Evolutionary conservation across 2,797 vertebrate genomes (phyloP).

Genomic region (Denticeps clupeoides): DNA sequence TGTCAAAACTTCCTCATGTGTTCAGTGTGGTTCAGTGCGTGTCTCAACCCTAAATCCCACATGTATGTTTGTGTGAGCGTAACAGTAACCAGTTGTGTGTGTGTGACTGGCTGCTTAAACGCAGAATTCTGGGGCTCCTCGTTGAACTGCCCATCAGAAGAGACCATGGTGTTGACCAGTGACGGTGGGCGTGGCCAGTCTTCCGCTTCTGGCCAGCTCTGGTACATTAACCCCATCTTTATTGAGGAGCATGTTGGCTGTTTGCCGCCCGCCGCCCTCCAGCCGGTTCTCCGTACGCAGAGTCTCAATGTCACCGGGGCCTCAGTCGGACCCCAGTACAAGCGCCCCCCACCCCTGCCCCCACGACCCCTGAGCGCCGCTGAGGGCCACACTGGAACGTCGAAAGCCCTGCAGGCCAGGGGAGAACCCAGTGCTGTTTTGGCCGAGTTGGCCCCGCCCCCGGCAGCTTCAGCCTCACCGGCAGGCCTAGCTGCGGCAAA

Average conservation of each 20-base stretch:
- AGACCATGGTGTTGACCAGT: conserved; percentile 1
- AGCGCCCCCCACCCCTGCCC: conserved; percentile 49
- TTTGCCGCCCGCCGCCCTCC: conserved; percentile 21
- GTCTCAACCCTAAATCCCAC: not conserved
- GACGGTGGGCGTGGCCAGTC: conserved; percentile 38
- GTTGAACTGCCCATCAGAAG: conserved; percentile 49
- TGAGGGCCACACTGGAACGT: conserved; percentile 22
- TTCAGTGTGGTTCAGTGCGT: not conserved
- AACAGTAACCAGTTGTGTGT: conserved; percentile 3
- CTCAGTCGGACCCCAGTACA: conserved; percentile 36
- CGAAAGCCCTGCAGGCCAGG: conserved; percentile 23
- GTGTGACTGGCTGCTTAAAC: not conserved
- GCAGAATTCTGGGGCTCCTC: conserved; percentile 85
- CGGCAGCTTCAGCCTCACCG: not conserved
- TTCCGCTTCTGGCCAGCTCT: conserved; percentile 56
- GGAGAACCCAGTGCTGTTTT: conserved; percentile 6
- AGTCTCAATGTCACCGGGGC: conserved; percentile 15
- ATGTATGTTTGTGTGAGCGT: not conserved
- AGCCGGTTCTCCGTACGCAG: conserved; percentile 38
- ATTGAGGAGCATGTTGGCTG: conserved; percentile 63
- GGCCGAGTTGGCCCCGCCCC: not conserved
- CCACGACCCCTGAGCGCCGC: conserved; percentile 49
- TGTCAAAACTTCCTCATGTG: too few relatives aligned
- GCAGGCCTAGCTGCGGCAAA: conserved; percentile 12
- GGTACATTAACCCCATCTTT: conserved; percentile 80